Conservation (phyloP, 2,113 vertebrate species). For the Epinephelus fuscoguttatus region DNA sequence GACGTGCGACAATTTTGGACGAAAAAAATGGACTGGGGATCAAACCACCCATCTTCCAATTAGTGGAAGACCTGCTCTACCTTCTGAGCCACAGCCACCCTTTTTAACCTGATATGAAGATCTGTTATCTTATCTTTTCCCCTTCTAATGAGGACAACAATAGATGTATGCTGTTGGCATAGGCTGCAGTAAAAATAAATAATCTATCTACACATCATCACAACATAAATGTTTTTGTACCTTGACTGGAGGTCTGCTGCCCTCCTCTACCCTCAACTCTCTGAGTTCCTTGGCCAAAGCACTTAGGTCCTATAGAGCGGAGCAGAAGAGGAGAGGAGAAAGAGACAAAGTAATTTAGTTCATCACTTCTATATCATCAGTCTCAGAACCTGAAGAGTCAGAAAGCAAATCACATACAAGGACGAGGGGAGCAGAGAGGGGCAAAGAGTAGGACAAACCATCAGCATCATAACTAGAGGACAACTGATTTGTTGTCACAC, state of each 20-base stretch:
- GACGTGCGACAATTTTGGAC: too few relatives aligned
- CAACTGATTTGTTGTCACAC: constrained; percentile 26
- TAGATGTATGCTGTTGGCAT: background rate
- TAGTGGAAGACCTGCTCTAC: too few relatives aligned
- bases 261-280: constrained; percentile 95
- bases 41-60: too few relatives aligned
- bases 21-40: too few relatives aligned
- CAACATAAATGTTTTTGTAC: constrained; percentile 64
- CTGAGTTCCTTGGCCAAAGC: constrained; percentile 96
- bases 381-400: constrained; percentile 10
- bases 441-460: constrained; percentile 23
- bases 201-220: too few relatives aligned
- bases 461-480: constrained; percentile 32
- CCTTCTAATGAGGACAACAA: background rate
- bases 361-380: background rate
- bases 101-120: background rate
- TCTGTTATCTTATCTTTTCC: background rate
- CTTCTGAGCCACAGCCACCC: too few relatives aligned
- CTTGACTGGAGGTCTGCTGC: constrained; percentile 94
- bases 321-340: constrained; percentile 37
- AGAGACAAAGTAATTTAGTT: constrained; percentile 12
- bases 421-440: constrained; percentile 3
- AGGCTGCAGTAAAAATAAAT: background rate
- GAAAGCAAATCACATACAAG: constrained; percentile 31
- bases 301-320: constrained; percentile 90